A percentile compares a stretch with the other conserved stretches of the same genome.
Conservation (phyloP, 1,140 invertebrate genomes). For the Sminthurides bifidus region DNA sequence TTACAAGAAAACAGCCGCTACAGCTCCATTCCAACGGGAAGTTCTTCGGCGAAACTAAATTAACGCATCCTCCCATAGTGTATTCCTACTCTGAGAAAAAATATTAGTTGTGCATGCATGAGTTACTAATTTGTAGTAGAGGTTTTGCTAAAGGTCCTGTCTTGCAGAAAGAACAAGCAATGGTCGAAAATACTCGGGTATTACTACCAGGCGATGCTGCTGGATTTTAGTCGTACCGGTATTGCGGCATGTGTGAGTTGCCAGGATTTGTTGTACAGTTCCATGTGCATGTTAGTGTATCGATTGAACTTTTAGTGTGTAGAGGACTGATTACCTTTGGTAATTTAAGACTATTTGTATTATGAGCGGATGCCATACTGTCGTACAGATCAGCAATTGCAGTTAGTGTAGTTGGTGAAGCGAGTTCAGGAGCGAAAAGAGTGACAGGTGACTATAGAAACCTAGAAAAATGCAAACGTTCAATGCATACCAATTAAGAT, state of each 20-base stretch:
- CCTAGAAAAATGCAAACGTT: too few relatives aligned
- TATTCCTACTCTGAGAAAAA: conserved; percentile 24
- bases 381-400: too few relatives aligned
- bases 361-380: too few relatives aligned
- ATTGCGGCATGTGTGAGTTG: neutral
- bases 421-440: too few relatives aligned
- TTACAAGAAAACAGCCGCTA: conserved; percentile 28
- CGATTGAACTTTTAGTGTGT: too few relatives aligned
- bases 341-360: too few relatives aligned
- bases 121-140: neutral
- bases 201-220: neutral
- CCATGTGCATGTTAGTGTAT: too few relatives aligned
- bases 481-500: too few relatives aligned
- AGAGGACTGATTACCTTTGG: too few relatives aligned
- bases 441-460: too few relatives aligned
- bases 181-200: neutral
- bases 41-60: conserved; percentile 31
- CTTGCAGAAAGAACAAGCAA: neutral
- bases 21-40: conserved; percentile 31
- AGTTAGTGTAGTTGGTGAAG: too few relatives aligned
- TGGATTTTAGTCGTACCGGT: neutral
- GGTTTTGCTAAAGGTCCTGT: neutral
- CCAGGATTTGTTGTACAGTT: too few relatives aligned
- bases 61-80: conserved; percentile 31
- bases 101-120: neutral